phyloP scores from a whole-genome alignment of 2,113 vertebrate species.

The Anoura caudifer region DNA sequence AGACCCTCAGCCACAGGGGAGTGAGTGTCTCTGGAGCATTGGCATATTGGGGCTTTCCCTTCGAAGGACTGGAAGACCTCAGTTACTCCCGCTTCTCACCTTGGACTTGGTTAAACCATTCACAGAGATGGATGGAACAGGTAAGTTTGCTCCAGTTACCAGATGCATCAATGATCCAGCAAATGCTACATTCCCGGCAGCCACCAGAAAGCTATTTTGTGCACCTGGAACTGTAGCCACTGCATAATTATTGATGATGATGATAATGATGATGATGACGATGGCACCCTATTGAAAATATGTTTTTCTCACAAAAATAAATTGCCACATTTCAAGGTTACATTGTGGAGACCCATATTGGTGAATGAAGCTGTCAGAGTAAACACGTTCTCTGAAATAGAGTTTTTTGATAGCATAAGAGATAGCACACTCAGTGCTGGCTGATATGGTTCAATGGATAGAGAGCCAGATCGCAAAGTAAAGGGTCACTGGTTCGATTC shows the following conservation, averaged over 20 bases:
- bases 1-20: fast-evolving
- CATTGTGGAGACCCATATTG: neutral
- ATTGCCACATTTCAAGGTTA: neutral
- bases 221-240: too few species aligned
- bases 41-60: neutral
- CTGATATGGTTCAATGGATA: too few species aligned
- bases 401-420: neutral
- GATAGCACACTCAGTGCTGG: neutral
- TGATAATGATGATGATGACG: neutral
- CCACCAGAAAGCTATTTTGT: neutral
- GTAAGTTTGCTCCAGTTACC: neutral
- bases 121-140: neutral
- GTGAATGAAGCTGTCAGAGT: neutral
- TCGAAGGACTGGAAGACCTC: neutral
- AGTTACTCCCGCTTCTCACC: neutral
- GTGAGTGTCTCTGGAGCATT: neutral
- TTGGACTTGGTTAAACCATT: neutral
- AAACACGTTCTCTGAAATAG: neutral
- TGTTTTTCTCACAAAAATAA: neutral
- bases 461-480: too few species aligned
- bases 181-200: neutral
- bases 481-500: too few species aligned
- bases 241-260: neutral
- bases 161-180: neutral
- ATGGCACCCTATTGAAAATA: neutral